Percentiles rank a stretch among this genome's conserved stretches.
phyloP scores from a whole-genome alignment of 37 sponge, comb jelly and placozoan species.

The Diacarnus erythraeanus region DNA sequence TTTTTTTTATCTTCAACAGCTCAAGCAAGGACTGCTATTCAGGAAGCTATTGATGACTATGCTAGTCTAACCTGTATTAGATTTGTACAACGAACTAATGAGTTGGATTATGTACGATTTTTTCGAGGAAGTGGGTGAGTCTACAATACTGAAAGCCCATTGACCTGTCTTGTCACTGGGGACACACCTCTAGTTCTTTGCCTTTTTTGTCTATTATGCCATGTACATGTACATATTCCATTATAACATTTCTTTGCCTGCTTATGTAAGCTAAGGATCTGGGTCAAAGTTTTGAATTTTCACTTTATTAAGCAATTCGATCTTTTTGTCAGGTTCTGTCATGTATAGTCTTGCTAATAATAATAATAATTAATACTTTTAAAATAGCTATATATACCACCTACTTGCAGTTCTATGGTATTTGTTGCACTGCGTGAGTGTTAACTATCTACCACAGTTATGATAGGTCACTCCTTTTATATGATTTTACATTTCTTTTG shows the following conservation, averaged over 20 bases:
- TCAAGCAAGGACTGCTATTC: slow-evolving; percentile 49
- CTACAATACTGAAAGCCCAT: neutral
- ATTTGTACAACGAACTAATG: slow-evolving; percentile 46
- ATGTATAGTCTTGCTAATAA: neutral
- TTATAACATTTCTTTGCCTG: neutral
- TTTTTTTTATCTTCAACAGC: neutral
- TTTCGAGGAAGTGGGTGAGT: slow-evolving; percentile 64
- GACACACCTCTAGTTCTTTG: neutral
- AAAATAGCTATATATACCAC: no score
- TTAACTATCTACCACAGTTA: no score
- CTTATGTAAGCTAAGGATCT: no score
- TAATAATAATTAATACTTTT: neutral
- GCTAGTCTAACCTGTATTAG: slow-evolving; percentile 45
- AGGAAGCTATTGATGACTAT: slow-evolving; percentile 55
- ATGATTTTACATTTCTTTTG: no score
- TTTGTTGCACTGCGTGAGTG: no score
- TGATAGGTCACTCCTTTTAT: no score
- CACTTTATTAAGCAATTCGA: neutral
- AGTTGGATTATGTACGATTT: slow-evolving; percentile 65
- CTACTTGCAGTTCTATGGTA: no score
- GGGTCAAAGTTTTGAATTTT: neutral
- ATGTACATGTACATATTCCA: neutral
- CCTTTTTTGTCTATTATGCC: neutral
- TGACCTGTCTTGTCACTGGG: neutral
- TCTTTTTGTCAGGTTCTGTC: neutral